Evolutionary conservation across 2,113 vertebrate genomes (phyloP).

Genomic region (Suncus etruscus): DNA sequence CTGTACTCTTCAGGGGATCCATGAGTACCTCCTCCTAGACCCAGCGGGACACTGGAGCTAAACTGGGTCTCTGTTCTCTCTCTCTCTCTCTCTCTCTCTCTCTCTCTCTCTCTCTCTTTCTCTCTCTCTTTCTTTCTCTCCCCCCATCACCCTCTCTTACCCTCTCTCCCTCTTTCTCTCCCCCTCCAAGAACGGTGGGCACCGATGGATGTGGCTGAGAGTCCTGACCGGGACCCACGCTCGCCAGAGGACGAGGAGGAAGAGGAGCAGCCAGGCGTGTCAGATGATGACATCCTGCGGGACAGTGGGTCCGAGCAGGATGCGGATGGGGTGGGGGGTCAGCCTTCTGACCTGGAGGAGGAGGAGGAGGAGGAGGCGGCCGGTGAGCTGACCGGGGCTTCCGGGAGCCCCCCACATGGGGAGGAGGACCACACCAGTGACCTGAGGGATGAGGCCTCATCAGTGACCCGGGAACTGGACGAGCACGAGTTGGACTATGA

Average conservation of each 20-base stretch:
- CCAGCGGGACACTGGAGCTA: no score
- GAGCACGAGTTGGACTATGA: conserved; percentile 99
- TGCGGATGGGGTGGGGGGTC: conserved; percentile 82
- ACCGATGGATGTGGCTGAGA: conserved; percentile 96
- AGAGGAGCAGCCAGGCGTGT: conserved; percentile 86
- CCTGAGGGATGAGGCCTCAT: conserved; percentile 93
- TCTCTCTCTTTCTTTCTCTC: no score
- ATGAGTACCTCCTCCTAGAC: no score
- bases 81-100: no score
- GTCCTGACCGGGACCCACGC: conserved; percentile 93
- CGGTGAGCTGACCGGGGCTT: conserved; percentile 66
- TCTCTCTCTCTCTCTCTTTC: no score
- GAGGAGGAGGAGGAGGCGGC: conserved; percentile 43
- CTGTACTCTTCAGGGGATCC: no score
- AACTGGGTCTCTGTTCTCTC: no score
- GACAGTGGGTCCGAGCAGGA: conserved; percentile 86
- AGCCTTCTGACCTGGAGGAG: conserved; percentile 83
- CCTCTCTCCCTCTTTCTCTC: no score
- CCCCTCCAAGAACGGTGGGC: conserved; percentile 82
- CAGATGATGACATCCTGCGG: conserved; percentile 90
- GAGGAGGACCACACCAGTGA: conserved; percentile 87
- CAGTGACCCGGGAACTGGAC: conserved; percentile 95
- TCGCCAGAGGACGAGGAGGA: conserved; percentile 93
- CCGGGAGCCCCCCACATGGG: conserved; percentile 72
- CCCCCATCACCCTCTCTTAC: no score